Conservation (phyloP, 2,797 vertebrate genomes). For the Sylvia borin region DNA sequence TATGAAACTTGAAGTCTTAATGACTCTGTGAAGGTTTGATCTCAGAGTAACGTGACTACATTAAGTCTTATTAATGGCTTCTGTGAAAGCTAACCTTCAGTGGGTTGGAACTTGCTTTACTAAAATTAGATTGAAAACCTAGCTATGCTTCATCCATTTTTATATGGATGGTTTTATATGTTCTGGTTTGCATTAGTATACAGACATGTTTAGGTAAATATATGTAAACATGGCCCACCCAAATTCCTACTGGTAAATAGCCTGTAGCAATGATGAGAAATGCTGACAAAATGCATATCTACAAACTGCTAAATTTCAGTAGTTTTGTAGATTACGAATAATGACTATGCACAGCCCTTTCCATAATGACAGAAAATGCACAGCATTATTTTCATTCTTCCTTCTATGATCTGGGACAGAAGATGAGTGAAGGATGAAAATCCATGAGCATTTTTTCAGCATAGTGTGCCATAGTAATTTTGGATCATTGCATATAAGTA, state of each 20-base stretch:
- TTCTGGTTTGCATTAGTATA: not conserved
- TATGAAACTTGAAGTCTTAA: not conserved
- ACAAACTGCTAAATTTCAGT: not conserved
- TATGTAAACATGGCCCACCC: not conserved
- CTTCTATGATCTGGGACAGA: not conserved
- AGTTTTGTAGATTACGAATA: not conserved
- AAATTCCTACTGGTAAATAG: not conserved
- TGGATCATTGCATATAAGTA: not conserved
- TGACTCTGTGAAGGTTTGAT: not conserved
- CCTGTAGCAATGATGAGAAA: not conserved
- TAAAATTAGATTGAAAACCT: not conserved
- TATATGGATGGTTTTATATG: not conserved
- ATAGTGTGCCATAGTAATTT: not conserved
- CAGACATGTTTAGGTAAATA: not conserved
- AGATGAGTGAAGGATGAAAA: not conserved
- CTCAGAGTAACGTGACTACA: not conserved
- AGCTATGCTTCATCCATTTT: not conserved
- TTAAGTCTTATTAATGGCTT: not conserved
- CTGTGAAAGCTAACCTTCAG: not conserved
- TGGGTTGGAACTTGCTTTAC: not conserved
- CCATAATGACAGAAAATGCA: not conserved
- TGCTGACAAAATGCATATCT: not conserved
- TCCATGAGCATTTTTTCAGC: not conserved
- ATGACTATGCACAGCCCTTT: not conserved
- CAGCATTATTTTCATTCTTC: not conserved